Evolutionary conservation across 1,140 invertebrate species (phyloP).

Genomic region (Zophobas morio): DNA sequence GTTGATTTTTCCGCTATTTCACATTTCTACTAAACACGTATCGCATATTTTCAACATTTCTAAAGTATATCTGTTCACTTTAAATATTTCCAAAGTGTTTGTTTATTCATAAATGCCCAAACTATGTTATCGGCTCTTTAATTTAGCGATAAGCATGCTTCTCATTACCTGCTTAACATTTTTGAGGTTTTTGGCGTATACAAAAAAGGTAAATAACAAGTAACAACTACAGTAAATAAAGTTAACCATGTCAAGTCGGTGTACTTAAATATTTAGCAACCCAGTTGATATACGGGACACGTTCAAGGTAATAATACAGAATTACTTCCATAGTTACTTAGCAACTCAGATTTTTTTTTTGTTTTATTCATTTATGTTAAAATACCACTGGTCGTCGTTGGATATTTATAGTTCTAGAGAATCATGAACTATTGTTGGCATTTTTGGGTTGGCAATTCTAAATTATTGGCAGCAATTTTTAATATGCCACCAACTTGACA

Average conservation of each 20-base stretch:
- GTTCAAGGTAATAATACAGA: neutral
- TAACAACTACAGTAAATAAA: neutral
- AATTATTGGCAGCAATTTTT: too few relatives aligned
- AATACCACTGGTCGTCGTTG: too few relatives aligned
- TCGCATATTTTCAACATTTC: too few relatives aligned
- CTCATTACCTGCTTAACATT: neutral
- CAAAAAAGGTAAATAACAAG: neutral
- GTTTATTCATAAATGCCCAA: neutral
- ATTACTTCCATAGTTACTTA: neutral
- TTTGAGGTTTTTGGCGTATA: neutral
- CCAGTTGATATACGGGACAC: neutral
- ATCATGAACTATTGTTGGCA: too few relatives aligned
- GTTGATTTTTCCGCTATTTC: too few relatives aligned
- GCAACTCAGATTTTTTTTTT: neutral
- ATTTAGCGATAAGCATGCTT: neutral
- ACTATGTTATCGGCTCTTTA: neutral
- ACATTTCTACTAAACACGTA: too few relatives aligned
- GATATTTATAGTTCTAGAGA: too few relatives aligned
- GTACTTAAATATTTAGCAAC: neutral
- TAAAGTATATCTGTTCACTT: too few relatives aligned
- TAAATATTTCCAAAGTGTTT: neutral
- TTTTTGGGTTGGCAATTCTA: too few relatives aligned
- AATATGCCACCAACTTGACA: too few relatives aligned
- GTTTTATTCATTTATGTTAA: neutral
- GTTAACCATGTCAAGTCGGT: neutral